These are phyloP conservation scores for Gambusia affinis DNA, from an alignment of 2,113 vertebrate genomes.

Conservation along the genomic window DNA sequence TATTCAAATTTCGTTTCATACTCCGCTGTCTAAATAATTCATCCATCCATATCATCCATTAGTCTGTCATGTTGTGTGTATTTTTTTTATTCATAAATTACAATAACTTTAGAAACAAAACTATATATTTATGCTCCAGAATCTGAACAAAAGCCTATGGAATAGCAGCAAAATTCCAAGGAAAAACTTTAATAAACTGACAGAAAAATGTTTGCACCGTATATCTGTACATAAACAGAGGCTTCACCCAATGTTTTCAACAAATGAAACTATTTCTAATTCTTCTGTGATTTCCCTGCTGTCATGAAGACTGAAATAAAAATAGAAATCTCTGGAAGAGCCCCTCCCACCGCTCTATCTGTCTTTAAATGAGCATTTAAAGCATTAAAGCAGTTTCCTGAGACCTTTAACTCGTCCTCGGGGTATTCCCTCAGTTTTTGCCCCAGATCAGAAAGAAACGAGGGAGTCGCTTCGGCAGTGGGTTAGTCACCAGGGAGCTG, in stretches of 20 bases:
- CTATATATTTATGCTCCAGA: neutral
- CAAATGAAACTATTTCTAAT: slow-evolving; percentile 27
- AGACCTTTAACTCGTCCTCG: slow-evolving; percentile 67
- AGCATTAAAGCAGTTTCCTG: slow-evolving; percentile 56
- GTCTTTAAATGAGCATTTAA: slow-evolving; percentile 67
- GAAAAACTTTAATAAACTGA: neutral
- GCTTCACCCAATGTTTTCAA: slow-evolving; percentile 15
- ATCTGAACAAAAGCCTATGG: neutral
- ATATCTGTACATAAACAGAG: neutral
- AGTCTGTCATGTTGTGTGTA: neutral
- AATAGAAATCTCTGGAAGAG: slow-evolving; percentile 50
- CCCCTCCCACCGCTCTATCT: slow-evolving; percentile 19
- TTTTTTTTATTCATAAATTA: neutral
- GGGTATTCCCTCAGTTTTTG: slow-evolving; percentile 64
- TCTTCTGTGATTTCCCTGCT: slow-evolving; percentile 31
- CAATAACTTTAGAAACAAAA: neutral
- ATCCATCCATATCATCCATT: neutral
- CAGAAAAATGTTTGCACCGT: no score
- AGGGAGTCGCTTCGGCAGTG: slow-evolving; percentile 52
- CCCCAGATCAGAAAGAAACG: slow-evolving; percentile 51
- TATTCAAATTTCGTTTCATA: neutral
- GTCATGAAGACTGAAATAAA: slow-evolving; percentile 50
- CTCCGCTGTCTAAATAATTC: neutral
- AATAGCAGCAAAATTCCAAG: neutral
- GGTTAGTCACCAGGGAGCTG: slow-evolving; percentile 62